Evolutionary conservation across 2,888 invertebrate genomes (phyloP).

Genomic region (Spialia ferax): DNA sequence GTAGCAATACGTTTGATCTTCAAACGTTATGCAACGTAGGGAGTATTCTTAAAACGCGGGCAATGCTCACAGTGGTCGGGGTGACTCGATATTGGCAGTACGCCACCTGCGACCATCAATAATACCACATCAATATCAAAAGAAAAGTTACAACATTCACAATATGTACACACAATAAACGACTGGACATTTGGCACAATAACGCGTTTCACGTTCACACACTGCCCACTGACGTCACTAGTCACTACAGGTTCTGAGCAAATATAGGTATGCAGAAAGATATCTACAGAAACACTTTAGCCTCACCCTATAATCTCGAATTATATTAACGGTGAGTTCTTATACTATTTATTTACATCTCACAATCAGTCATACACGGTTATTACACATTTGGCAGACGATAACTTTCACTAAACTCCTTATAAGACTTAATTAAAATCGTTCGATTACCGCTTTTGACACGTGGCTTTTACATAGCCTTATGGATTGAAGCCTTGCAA

Average conservation of each 20-base stretch:
- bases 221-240: conserved; percentile 67
- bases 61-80: conserved; percentile 47
- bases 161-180: conserved; percentile 69
- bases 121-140: conserved; percentile 60
- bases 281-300: conserved; percentile 78
- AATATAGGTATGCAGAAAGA: conserved; percentile 83
- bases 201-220: conserved; percentile 77
- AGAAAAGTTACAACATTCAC: conserved; percentile 54
- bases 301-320: conserved; percentile 67
- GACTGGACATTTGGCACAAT: conserved; percentile 82
- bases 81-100: conserved; percentile 61
- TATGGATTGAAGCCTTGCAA: conserved; percentile 22
- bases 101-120: conserved; percentile 55
- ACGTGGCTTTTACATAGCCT: conserved; percentile 27
- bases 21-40: conserved; percentile 43
- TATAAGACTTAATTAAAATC: conserved; percentile 43
- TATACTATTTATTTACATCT: conserved; percentile 83
- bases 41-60: conserved; percentile 28
- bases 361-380: conserved; percentile 84
- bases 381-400: conserved; percentile 76
- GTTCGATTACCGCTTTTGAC: conserved; percentile 31
- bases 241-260: conserved; percentile 81
- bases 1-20: conserved; percentile 41
- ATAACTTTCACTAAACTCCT: conserved; percentile 58
- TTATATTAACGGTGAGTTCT: conserved; percentile 78